Percentiles rank a stretch among this genome's conserved stretches.
Conservation (phyloP, 2,888 invertebrate genomes). For the Pseudeuparius sepicola region DNA sequence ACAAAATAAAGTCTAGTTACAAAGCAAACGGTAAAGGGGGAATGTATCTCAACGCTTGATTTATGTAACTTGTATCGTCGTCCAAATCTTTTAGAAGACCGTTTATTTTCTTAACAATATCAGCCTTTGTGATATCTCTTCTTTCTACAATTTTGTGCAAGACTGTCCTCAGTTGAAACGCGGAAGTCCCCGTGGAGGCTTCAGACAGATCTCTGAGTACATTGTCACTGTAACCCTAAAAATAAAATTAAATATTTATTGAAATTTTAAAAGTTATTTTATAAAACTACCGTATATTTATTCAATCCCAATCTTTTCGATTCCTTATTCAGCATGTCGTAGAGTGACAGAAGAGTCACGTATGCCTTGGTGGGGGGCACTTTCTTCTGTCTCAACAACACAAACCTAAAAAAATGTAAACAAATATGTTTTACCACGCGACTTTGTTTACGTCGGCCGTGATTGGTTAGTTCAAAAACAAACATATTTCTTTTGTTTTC, state of each 20-base stretch:
- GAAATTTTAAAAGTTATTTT: conserved; percentile 1
- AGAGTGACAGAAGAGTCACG: conserved; percentile 48
- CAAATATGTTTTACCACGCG: conserved; percentile 3
- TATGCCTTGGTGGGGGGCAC: conserved; percentile 49
- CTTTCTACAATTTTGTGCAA: conserved; percentile 48
- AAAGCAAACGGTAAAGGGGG: conserved; percentile 43
- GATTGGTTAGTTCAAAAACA: too few species aligned
- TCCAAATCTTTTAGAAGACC: conserved; percentile 48
- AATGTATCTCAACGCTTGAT: conserved; percentile 47
- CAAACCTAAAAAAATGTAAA: too few species aligned
- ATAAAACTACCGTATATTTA: conserved; percentile 46
- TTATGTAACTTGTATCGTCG: conserved; percentile 47
- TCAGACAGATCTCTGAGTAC: conserved; percentile 46
- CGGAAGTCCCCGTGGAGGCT: conserved; percentile 47
- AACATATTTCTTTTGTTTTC: too few species aligned
- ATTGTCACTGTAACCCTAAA: conserved; percentile 51
- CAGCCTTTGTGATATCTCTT: conserved; percentile 49
- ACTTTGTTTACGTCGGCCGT: too few species aligned
- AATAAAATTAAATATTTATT: conserved; percentile 16
- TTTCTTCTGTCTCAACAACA: conserved; percentile 39
- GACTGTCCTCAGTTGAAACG: conserved; percentile 47
- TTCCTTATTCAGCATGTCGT: conserved; percentile 56
- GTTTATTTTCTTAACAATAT: conserved; percentile 47
- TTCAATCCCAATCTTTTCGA: conserved; percentile 52
- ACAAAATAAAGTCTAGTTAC: too few species aligned